Base-by-base conservation (phyloP, 2,888 invertebrate genomes). In the Agriotes lineatus region DNA sequence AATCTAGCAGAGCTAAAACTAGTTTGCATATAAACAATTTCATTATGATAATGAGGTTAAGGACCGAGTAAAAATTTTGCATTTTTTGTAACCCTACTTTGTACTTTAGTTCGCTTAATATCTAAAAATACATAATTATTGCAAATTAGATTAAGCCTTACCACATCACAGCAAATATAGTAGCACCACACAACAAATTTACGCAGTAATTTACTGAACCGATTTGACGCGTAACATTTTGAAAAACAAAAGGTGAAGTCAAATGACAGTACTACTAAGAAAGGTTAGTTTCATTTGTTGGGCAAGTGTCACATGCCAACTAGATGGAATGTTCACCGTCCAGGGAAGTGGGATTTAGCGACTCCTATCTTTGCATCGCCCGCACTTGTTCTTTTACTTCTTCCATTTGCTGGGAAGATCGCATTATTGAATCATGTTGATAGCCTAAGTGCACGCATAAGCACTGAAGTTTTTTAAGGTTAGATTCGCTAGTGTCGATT, bases 381-480 rank as follows among this genome's bases (percentile, higher is more conserved):
- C 88, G 86, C 48, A 94, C 91, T 86, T 95, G 94, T 79, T 95
- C 95, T 72, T 90, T 91, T 2, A 95, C 90, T 83, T 94, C 93
- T 76, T 92, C 91, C 30, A 94, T 85, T 80, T 92, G 89, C 71
- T 89, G 86, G 9, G 91, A 90, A 63, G 90, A 92, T 78, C 91
- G 90, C 65, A 90, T 86, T 75, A 95, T 91, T 20, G 90, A 90
- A 75, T 94, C 94, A 81, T 92, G 91, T 84, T 96, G 96, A 81
- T 93, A 93, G 30, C 93, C 93, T 73, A 96, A 89, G 81, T 96
- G 95, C 5, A 92, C 90, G 3, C 91, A 87, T 12, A 96, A 90
- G 0, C 93, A 84, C 58, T 92, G 90, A 88, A 96, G 89, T 84
- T 94, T 95, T 82, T 93, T 93, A n/a, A 97, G 84, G 82, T 94